Base-by-base conservation (phyloP, 2,888 invertebrate genomes). In the Mellilla xanthometata region DNA sequence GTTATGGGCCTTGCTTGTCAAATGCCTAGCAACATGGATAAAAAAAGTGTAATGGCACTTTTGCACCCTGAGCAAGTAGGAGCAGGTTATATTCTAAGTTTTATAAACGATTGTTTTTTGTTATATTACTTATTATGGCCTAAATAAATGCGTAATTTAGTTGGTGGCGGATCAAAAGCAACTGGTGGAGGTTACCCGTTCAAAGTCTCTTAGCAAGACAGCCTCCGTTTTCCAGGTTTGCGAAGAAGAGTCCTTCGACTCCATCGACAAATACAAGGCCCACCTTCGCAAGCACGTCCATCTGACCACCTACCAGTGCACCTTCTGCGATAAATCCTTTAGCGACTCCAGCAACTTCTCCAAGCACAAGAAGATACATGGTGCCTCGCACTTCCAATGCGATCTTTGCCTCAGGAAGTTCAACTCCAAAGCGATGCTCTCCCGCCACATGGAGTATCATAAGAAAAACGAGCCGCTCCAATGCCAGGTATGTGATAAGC, bases 321-420 rank as follows among this genome's bases (percentile, higher is more conserved):
- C 78, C 0, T 77, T 85, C 49, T 90, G 90, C 62, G 79, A 89
- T 41, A 89, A 90, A 50, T 81, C 84, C 4, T 90, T 90, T 52
- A 86, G 85, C 47, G 90, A 90, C 42, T 90, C 90, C 11, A 87
- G 87, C 47, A 90, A 90, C 47, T 90, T 89, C 49, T 90, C 89
- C 1, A 90, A 90, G 35, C 90, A 90, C 57, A 90, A 90, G 58
- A 90, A 90, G 50, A 80, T 87, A 12, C 90, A 90, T 56, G 86
- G 87, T 11, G 58, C 65, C 0, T 69, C 72, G 0, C 83, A 64
- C 50, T 72, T 80, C 31, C 90, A 90, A 45, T 90, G 90, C 56
- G 89, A 90, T 26, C 57, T 88, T 9, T 90, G 90, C 56, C 75
- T 74, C 12, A 63, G 90, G 6, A 90, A 88, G 58, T 90, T 90